phyloP scores from a whole-genome alignment of 2,888 invertebrate species.

The Eudemis profundana region DNA sequence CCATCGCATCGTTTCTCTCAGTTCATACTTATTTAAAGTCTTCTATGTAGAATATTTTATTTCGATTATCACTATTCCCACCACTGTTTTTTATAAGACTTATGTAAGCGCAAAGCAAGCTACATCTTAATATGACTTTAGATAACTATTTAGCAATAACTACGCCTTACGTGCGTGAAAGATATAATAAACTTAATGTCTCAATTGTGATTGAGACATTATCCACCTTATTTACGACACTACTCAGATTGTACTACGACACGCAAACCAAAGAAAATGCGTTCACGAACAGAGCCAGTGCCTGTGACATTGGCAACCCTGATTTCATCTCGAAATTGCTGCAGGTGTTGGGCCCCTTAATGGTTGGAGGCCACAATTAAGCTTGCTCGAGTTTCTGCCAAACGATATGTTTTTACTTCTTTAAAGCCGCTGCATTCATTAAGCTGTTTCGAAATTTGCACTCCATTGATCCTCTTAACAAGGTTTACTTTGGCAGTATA shows the following conservation, averaged over 20 bases:
- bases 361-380: slow-evolving; percentile 36
- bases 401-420: slow-evolving; percentile 11
- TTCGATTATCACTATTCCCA: too few species aligned
- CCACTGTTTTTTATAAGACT: too few species aligned
- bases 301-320: slow-evolving; percentile 26
- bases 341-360: slow-evolving; percentile 46
- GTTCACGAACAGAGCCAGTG: slow-evolving; percentile 10
- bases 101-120: too few species aligned
- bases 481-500: background rate
- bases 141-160: background rate
- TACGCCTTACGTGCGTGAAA: background rate
- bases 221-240: slow-evolving; percentile 14
- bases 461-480: background rate
- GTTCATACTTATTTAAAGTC: too few species aligned
- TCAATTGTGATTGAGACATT: background rate
- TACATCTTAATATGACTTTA: background rate
- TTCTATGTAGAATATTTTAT: too few species aligned
- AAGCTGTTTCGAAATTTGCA: background rate
- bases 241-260: background rate
- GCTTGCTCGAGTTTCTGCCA: background rate
- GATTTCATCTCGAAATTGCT: slow-evolving; percentile 41
- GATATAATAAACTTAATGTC: slow-evolving; percentile 17
- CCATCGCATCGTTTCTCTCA: too few species aligned
- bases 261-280: slow-evolving; percentile 19
- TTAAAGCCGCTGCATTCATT: background rate